phyloP scores from a whole-genome alignment of 1,140 invertebrate species.

The Hormaphis cornu region DNA sequence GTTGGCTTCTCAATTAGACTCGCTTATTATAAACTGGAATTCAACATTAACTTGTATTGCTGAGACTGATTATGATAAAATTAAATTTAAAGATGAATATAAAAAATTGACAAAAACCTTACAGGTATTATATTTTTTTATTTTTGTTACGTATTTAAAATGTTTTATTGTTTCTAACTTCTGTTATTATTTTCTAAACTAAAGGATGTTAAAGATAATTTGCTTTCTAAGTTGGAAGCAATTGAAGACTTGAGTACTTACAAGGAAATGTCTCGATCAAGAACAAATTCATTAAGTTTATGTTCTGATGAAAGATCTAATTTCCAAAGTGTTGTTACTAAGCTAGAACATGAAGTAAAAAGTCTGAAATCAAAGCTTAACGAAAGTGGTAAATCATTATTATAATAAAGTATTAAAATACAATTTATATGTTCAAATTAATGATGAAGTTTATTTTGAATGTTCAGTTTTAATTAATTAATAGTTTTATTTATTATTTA shows the following conservation, averaged over 20 bases:
- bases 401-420: background rate
- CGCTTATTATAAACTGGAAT: slow-evolving; percentile 22
- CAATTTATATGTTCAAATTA: no score
- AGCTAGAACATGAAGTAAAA: slow-evolving; percentile 20
- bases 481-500: background rate
- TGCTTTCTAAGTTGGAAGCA: slow-evolving; percentile 12
- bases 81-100: slow-evolving; percentile 20
- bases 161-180: background rate
- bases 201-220: slow-evolving; percentile 20
- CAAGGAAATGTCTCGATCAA: slow-evolving; percentile 15
- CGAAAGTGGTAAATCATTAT: slow-evolving; percentile 10
- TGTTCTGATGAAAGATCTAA: slow-evolving; percentile 19
- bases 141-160: background rate
- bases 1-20: slow-evolving; percentile 10
- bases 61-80: slow-evolving; percentile 14
- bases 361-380: slow-evolving; percentile 12
- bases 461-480: no score
- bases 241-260: slow-evolving; percentile 14
- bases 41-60: slow-evolving; percentile 2
- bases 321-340: slow-evolving; percentile 21
- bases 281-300: slow-evolving; percentile 20
- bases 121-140: background rate
- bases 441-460: no score
- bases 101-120: slow-evolving; percentile 25
- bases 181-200: background rate